Conservation (phyloP, 2,888 invertebrate species). For the Catotricha subobsoleta region DNA sequence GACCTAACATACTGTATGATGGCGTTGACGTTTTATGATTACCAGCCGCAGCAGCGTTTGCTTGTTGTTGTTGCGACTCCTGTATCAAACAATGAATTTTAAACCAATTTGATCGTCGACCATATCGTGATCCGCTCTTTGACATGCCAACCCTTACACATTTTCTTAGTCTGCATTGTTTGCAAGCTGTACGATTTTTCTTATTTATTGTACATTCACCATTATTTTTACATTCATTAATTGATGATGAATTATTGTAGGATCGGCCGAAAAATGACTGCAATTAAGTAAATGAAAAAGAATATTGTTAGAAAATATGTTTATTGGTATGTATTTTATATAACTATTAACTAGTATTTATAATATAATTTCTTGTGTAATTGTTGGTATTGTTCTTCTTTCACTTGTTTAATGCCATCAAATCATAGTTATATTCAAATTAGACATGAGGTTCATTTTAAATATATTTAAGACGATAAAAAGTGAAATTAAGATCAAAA, state of each 20-base stretch:
- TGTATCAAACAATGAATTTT: conserved; percentile 85
- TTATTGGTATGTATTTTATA: too few relatives aligned
- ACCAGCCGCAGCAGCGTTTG: conserved; percentile 23
- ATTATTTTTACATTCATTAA: conserved; percentile 86
- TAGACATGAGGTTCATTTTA: too few relatives aligned
- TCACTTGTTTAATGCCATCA: too few relatives aligned
- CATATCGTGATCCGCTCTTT: conserved; percentile 82
- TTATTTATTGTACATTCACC: conserved; percentile 87
- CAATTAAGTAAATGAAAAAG: conserved; percentile 15
- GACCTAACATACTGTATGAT: conserved; percentile 30
- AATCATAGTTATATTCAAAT: too few relatives aligned
- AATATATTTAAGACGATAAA: too few relatives aligned
- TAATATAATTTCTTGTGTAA: too few relatives aligned
- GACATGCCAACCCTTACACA: conserved; percentile 87
- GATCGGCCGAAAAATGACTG: conserved; percentile 92
- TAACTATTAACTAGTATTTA: too few relatives aligned
- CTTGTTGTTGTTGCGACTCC: conserved; percentile 56
- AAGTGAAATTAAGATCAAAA: too few relatives aligned
- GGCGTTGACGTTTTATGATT: conserved; percentile 29
- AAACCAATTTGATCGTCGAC: conserved; percentile 86
- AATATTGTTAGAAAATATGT: not conserved
- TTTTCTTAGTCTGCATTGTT: conserved; percentile 76
- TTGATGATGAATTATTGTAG: conserved; percentile 79
- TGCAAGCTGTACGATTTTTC: conserved; percentile 89
- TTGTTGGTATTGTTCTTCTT: too few relatives aligned